Evolutionary conservation across 1,140 invertebrate species (phyloP), one percentile per base, ranked within the genome.

Genomic region (Homalodisca vitripennis): DNA sequence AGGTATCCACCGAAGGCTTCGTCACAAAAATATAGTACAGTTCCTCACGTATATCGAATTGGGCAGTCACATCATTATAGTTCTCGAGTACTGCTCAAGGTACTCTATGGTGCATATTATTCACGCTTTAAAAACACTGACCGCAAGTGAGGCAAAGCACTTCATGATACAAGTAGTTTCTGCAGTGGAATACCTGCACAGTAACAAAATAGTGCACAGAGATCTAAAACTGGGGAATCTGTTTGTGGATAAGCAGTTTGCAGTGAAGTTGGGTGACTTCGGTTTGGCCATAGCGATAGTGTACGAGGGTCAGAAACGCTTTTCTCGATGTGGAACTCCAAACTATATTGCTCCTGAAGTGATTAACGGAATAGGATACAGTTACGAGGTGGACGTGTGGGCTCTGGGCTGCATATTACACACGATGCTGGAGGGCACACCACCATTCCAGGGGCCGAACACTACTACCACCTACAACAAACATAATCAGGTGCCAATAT

Each of bases 271-370:
- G 71, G 90, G 89, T 30, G 90, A 92, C 76, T 92, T 92, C 79
- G 90, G 90, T 10, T 77, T 92, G 24, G 90, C 90, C 3, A 30
- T 32, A 34, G 29, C 26, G 22, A 65, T 68, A 26, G 41, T 32
- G 26, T 26, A 27, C 57, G 17, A 29, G 3, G 31, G 55, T n/a
- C 41, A 62, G 0, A 62, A 70, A 60, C 6, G 29, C 31, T 65
- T 14, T 60, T 67, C 87, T 27, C 80, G 91, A 34, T 91, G 89
- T 82, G 89, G 89, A 29, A 91, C 89, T 17, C 89, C 89, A 6
- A 91, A 91, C 76, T 91, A 91, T 76, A 89, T 91, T 72, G 88
- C 89, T 2, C 89, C 89, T 41, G 89, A 91, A 78, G 87, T 91
- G 1, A 76, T 91, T 17, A 83, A 83, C 66, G 89, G 89, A 74